phyloP scores from a whole-genome alignment of 1,140 invertebrate genomes.

The Harpegnathos saltator region DNA sequence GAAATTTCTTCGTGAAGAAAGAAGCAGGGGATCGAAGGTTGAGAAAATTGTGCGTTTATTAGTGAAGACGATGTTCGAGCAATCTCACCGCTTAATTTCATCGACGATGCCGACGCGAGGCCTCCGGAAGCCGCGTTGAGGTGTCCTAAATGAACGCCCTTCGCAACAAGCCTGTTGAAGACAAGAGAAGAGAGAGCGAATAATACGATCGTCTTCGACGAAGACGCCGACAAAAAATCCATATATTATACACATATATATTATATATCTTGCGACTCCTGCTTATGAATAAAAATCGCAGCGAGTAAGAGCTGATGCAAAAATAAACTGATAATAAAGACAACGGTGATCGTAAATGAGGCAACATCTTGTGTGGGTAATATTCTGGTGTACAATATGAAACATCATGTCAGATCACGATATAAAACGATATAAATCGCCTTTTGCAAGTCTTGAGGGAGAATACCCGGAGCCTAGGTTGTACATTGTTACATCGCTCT shows the following conservation, averaged over 20 bases:
- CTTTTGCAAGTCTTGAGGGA: constrained; percentile 30
- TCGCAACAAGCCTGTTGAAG: constrained; percentile 22
- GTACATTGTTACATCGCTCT: constrained; percentile 31
- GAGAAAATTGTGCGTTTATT: constrained; percentile 87
- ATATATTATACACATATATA: too few relatives aligned
- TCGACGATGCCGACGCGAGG: constrained; percentile 55
- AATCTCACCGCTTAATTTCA: constrained; percentile 53
- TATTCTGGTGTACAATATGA: too few relatives aligned
- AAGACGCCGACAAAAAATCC: constrained; percentile 44
- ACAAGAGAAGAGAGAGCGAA: constrained; percentile 51
- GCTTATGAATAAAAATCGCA: constrained; percentile 6
- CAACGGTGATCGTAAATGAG: constrained; percentile 1
- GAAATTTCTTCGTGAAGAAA: constrained; percentile 76
- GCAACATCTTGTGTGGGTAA: not conserved
- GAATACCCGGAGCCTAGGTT: constrained; percentile 23
- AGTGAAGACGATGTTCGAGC: constrained; percentile 80
- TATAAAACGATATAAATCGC: constrained; percentile 31
- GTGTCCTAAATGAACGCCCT: constrained; percentile 45
- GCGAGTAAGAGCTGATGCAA: not conserved
- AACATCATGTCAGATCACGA: too few relatives aligned
- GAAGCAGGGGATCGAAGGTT: constrained; percentile 81
- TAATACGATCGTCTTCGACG: not conserved
- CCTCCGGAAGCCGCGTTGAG: constrained; percentile 50
- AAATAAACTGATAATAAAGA: constrained; percentile 26
- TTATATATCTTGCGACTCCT: constrained; percentile 26